Evolutionary conservation across 2,888 invertebrate genomes (phyloP).

Genomic region (Bugula neritina): DNA sequence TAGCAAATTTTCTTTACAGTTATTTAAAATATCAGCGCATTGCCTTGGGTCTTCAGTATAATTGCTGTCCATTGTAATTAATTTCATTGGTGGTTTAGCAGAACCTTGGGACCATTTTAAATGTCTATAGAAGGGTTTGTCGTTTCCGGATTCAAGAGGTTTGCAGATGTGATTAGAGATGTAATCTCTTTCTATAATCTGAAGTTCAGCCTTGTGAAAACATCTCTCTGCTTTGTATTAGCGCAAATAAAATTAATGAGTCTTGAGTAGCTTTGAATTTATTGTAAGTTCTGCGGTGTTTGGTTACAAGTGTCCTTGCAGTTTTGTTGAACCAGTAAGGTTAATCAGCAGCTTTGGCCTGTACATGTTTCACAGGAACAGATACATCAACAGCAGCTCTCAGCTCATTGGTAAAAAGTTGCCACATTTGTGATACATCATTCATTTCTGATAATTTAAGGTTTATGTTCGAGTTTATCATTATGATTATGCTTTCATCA

Average conservation of each 20-base stretch:
- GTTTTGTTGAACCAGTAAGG: constrained; percentile 12
- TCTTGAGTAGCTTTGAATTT: constrained; percentile 1
- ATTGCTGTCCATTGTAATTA: not conserved
- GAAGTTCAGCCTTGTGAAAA: not conserved
- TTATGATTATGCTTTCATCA: too few species aligned
- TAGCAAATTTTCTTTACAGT: not conserved
- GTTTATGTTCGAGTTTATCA: too few species aligned
- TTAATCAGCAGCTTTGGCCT: not conserved
- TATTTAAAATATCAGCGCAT: constrained; percentile 5
- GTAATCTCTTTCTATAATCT: not conserved
- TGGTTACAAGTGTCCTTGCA: not conserved
- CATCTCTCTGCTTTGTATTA: constrained; percentile 17
- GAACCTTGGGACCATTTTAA: not conserved
- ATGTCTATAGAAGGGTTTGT: constrained; percentile 15
- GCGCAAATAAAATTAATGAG: not conserved
- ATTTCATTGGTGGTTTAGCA: constrained; percentile 13
- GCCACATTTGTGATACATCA: not conserved
- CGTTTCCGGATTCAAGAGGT: constrained; percentile 4
- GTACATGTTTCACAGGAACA: not conserved
- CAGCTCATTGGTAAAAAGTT: not conserved
- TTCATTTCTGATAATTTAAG: not conserved
- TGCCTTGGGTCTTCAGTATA: constrained; percentile 7
- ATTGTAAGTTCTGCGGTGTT: constrained; percentile 21
- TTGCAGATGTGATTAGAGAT: not conserved
- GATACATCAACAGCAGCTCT: not conserved